Percentiles rank a stretch among this genome's conserved stretches.
Conservation (phyloP, 2,888 invertebrate species). For the Neoscelio sp. region DNA sequence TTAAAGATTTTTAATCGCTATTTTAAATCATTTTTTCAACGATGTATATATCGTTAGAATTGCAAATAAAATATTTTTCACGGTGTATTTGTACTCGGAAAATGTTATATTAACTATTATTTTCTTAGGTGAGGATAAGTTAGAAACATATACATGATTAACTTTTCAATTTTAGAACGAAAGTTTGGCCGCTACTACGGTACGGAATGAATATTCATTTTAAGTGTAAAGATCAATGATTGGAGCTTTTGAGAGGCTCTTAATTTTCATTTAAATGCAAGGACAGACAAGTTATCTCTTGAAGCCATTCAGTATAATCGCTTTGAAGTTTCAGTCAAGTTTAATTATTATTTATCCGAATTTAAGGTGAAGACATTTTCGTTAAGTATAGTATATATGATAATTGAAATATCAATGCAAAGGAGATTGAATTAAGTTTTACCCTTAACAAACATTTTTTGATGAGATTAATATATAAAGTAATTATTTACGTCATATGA, state of each 20-base stretch:
- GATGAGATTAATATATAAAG: too few relatives aligned
- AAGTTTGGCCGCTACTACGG: not conserved
- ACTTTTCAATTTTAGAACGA: not conserved
- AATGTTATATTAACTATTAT: too few relatives aligned
- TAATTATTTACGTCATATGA: too few relatives aligned
- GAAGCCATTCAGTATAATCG: constrained; percentile 51
- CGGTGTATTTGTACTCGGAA: too few relatives aligned
- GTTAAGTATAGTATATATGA: constrained; percentile 22
- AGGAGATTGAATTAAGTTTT: too few relatives aligned
- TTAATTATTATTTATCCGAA: constrained; percentile 57
- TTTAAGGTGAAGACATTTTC: constrained; percentile 59
- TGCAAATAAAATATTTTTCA: too few relatives aligned
- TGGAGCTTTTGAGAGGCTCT: constrained; percentile 57
- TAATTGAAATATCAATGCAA: constrained; percentile 11
- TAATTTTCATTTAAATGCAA: constrained; percentile 68
- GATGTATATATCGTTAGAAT: too few relatives aligned
- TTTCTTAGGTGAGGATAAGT: too few relatives aligned
- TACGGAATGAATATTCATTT: constrained; percentile 65
- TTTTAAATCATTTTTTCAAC: too few relatives aligned
- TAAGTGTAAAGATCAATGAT: constrained; percentile 56
- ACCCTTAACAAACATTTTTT: too few relatives aligned
- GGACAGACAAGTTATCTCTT: constrained; percentile 56
- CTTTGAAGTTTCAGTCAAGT: constrained; percentile 63
- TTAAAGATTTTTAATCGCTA: too few relatives aligned
- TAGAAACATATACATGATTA: too few relatives aligned